Evolutionary conservation across 2,797 vertebrate genomes (phyloP), one percentile per base, ranked within the genome.

Genomic region (Coendou prehensilis): DNA sequence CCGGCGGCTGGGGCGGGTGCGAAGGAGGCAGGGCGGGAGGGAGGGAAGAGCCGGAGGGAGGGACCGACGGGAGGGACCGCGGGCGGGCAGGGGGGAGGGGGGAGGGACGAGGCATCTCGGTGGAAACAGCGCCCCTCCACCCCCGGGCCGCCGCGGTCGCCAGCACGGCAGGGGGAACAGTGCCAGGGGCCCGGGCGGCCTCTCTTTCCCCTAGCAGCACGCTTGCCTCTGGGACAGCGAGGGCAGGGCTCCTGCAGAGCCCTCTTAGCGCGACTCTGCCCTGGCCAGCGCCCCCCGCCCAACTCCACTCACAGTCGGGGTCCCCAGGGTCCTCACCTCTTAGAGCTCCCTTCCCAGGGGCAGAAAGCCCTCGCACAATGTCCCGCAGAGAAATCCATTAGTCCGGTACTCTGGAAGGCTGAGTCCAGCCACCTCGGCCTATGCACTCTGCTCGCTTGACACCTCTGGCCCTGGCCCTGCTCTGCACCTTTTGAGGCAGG

Each of bases 71-170:
- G 96, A 97, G 97, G 95, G 97, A 95, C 94, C 52, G 61, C 87
- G 37, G 87, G 96, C 83, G 84, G 93, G 95, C 59, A 50, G 87
- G 71, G 79, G 61, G 81, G 82, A 76, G 95, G 76, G 79, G 92
- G 96, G 97, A 94, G 95, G 96, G 87, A 56, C 71, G 41, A 95
- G 84, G 94, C 97, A 52, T 87, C 69, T 59, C n/a, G 41, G 94
- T 97, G 96, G 95, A 98, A 97, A 97, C 97, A 96, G 97, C 97
- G 95, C 94, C 97, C 97, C 97, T 97, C 97, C 96, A 85, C 89
- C 92, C 83, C 93, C 20, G 41, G 91, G 92, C 95, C 91, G 52
- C 96, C 76, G 88, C 95, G 81, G 96, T 96, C 97, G 97, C 97
- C 97, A 96, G 96, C 97, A 96, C 64, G 23, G 96, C 96, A 95